Evolutionary conservation across 1,140 invertebrate genomes (phyloP), one percentile per base, ranked within the genome.

Genomic region (Ylistrum balloti): DNA sequence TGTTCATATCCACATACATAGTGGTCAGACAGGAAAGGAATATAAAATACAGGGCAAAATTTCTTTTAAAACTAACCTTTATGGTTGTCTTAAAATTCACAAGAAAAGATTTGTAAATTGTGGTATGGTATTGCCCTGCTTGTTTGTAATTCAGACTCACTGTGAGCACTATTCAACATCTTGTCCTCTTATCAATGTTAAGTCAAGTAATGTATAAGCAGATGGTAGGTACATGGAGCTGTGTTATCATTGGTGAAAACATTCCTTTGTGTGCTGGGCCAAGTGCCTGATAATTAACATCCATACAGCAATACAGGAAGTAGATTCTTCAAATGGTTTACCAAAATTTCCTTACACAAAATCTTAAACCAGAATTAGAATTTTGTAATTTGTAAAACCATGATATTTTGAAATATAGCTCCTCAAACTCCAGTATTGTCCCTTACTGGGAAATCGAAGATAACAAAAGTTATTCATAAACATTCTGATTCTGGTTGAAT

Each of bases 291-390:
- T 74, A 74, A 74, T 74, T 74, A 74, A 22, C 56, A 11, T 74
- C 56, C 56, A 74, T n/a, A 74, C 56, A n/a, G 22, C 56, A 45
- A 74, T 74, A 28, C 56, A 74, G 56, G 56, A 74, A 74, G n/a
- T 17, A 74, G 9, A 13, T 45, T 15, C 41, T 15, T 38, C 56
- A 28, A n/a, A n/a, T 5, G n/a, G 22, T 74, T 48, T 28, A 9
- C 56, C 9, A 74, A 74, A 1, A 74, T n/a, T 48, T 17, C 17
- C 28, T 74, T 28, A 28, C n/a, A 74, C 9, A 28, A 5, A 74
- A 74, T 74, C 28, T 74, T 9, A 28, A 28, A n/a, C 9, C 15
- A 74, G 7, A 74, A 28, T n/a, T 28, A 28, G 13, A 28, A 74
- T 17, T 74, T 74, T 45, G 9, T 45, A 17, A 15, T 45, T 45